A percentile compares a stretch with the other conserved stretches of the same genome.
These are phyloP conservation scores for Peromyscus eremicus DNA, from an alignment of 2,797 vertebrate genomes.

Conservation along the genomic window DNA sequence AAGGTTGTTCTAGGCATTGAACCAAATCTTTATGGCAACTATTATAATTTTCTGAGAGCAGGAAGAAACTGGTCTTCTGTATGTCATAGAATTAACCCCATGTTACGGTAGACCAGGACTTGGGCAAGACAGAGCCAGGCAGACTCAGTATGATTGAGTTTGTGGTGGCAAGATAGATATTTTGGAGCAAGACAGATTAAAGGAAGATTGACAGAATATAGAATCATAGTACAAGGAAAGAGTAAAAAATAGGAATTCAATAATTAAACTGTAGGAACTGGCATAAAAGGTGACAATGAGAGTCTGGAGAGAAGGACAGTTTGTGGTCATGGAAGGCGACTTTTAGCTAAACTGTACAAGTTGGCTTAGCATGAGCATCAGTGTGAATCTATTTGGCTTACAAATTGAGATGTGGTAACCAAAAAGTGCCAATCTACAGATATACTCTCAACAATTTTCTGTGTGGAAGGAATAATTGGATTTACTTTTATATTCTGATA, in stretches of 20 bases:
- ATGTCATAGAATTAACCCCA: not conserved
- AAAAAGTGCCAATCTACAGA: not conserved
- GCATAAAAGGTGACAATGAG: not conserved
- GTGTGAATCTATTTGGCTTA: not conserved
- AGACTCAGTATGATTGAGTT: not conserved
- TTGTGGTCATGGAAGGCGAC: not conserved
- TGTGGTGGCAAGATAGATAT: not conserved
- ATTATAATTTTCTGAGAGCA: slow-evolving; percentile 39
- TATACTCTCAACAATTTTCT: not conserved
- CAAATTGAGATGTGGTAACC: not conserved
- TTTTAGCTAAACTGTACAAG: not conserved
- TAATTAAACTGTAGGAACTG: slow-evolving; percentile 16
- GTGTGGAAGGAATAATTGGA: not conserved
- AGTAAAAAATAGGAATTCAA: slow-evolving; percentile 36
- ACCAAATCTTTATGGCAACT: not conserved
- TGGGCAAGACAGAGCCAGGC: not conserved
- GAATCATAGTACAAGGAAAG: slow-evolving; percentile 43
- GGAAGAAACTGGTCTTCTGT: not conserved
- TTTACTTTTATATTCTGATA: slow-evolving; percentile 35
- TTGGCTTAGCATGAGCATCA: not conserved
- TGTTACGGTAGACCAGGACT: not conserved
- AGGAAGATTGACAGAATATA: not conserved
- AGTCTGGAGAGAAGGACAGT: not conserved
- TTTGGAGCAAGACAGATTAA: slow-evolving; percentile 1
- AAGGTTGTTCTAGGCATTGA: slow-evolving; percentile 28